Conservation (phyloP, 2,888 invertebrate species). For the Erebia aethiops region DNA sequence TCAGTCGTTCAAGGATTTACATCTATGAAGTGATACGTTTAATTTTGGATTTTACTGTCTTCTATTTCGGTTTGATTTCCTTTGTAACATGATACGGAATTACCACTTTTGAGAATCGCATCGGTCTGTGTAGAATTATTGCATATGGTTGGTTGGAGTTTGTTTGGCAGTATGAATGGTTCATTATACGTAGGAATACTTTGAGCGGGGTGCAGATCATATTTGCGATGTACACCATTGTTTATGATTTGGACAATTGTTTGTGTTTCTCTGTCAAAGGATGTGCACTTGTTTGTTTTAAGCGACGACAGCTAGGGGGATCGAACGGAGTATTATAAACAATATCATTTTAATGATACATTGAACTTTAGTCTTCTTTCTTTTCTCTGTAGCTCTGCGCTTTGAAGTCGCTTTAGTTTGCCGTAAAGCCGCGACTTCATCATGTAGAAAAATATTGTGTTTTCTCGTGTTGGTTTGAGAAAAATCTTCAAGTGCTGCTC, state of each 20-base stretch:
- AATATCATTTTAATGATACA: slow-evolving; percentile 44
- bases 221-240: slow-evolving; percentile 81
- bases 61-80: slow-evolving; percentile 74
- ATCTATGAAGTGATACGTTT: slow-evolving; percentile 70
- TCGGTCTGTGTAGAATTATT: slow-evolving; percentile 73
- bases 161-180: slow-evolving; percentile 82
- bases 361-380: slow-evolving; percentile 28
- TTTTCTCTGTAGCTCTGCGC: slow-evolving; percentile 20
- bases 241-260: slow-evolving; percentile 82
- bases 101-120: slow-evolving; percentile 58
- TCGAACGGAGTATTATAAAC: slow-evolving; percentile 51
- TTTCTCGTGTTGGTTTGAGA: slow-evolving; percentile 44
- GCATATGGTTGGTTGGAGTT: slow-evolving; percentile 82
- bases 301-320: slow-evolving; percentile 54
- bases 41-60: slow-evolving; percentile 74
- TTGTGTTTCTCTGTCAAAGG: slow-evolving; percentile 80
- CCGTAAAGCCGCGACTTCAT: slow-evolving; percentile 27
- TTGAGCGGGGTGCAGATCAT: slow-evolving; percentile 72
- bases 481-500: slow-evolving; percentile 52
- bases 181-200: slow-evolving; percentile 80
- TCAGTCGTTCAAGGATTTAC: slow-evolving; percentile 77
- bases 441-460: slow-evolving; percentile 38
- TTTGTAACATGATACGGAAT: slow-evolving; percentile 69
- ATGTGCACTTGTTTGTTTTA: slow-evolving; percentile 79
- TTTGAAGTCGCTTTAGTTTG: slow-evolving; percentile 23